Conservation (phyloP, 2,888 invertebrate genomes). For the Rapana venosa region DNA sequence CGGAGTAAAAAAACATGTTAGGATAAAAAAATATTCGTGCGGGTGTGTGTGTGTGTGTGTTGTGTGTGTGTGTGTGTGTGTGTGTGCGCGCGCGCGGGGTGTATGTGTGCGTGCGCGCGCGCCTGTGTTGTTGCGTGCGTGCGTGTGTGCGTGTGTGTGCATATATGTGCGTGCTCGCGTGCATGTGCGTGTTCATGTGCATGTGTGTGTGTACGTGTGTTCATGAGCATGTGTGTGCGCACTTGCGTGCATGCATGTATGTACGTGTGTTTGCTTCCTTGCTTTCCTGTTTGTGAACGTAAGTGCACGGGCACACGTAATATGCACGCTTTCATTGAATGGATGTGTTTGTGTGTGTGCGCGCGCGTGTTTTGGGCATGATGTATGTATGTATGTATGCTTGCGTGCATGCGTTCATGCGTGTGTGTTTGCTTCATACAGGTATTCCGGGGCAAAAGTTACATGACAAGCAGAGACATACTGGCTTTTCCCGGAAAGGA, state of each 20-base stretch:
- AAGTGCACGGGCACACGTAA: no score
- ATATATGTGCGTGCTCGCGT: not conserved
- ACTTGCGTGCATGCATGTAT: not conserved
- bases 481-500: slow-evolving; percentile 80
- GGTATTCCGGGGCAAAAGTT: slow-evolving; percentile 78
- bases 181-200: not conserved
- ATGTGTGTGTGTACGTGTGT: not conserved
- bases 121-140: no score
- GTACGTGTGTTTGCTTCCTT: not conserved
- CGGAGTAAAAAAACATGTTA: no score
- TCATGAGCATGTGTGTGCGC: not conserved
- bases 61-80: no score
- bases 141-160: not conserved
- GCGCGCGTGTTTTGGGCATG: not conserved
- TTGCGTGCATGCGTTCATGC: not conserved
- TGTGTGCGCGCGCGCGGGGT: no score
- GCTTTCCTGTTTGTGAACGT: no score
- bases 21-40: no score
- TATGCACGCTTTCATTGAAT: no score
- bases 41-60: no score
- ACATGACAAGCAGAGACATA: slow-evolving; percentile 80
- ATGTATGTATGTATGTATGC: not conserved
- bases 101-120: not conserved
- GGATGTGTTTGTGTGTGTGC: slow-evolving; percentile 8
- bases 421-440: slow-evolving; percentile 47